Base-by-base conservation (phyloP, 2,888 invertebrate genomes). In the Perdita meconis region DNA sequence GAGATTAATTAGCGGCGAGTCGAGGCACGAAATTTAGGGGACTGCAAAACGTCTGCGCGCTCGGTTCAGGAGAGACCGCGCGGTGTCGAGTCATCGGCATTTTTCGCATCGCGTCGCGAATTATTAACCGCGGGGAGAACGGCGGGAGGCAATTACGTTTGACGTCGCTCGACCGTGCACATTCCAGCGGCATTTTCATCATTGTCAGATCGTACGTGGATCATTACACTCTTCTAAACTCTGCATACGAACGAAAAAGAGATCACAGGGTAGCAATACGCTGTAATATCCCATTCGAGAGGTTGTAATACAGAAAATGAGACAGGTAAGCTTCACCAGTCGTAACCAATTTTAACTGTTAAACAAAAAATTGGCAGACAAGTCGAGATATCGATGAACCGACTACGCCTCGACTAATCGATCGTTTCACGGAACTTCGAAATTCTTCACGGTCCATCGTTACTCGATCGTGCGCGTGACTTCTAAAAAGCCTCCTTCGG, bases 1-100 rank as follows among this genome's bases (percentile, higher is more conserved):
- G 78, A 84, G 84, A 88, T 86, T 85, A 88, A 89, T 88, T 85
- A 86, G 82, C 74, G 59, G 44, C 66, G 60, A 50, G 42, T 36
- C 70, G 67, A 73, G 69, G 63, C 57, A 60, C 59, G 36, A 60
- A 59, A 64, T 64, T 72, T 44, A 56, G 51, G 19, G 56, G 59
- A 59, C 38, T 38, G 57, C 6, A 12, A 26, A 59, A 60, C 68
- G 68, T 59, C 51, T 38, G 53, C 47, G 61, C 51, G 36, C 34
- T 47, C 53, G 22, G 16, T 19, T 13, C 34, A 16, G n/a, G 57
- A 26, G 38, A 42, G 71, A 22, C 50, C 51, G 22, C 36, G 50
- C 19, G 40, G 55, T 66, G 78, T 40, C 78, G 78, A 78, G 77
- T 78, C 78, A 72, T 71, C 71, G 64, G 51, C 57, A 71, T 77